Conservation (phyloP, 2,888 invertebrate genomes). For the Smittia sp. region DNA sequence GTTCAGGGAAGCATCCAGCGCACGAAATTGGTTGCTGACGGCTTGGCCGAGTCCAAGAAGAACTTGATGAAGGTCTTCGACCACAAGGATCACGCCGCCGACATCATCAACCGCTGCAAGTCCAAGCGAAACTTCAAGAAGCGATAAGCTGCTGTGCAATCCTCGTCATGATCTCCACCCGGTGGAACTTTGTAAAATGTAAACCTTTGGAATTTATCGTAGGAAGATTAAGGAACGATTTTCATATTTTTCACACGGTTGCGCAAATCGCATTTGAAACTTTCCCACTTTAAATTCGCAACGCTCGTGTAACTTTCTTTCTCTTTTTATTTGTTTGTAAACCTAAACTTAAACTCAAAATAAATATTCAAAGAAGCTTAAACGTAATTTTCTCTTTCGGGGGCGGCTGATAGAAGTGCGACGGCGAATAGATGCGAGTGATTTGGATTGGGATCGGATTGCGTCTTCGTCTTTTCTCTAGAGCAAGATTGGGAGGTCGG, state of each 20-base stretch:
- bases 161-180: neutral
- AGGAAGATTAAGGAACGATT: neutral
- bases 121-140: slow-evolving; percentile 92
- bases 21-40: slow-evolving; percentile 88
- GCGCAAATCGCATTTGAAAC: neutral
- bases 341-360: neutral
- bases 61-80: slow-evolving; percentile 88
- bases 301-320: neutral
- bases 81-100: slow-evolving; percentile 83
- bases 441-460: neutral
- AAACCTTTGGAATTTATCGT: neutral
- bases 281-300: neutral
- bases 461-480: neutral
- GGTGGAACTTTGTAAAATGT: neutral
- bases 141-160: slow-evolving; percentile 52
- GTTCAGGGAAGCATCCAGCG: slow-evolving; percentile 90
- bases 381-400: neutral
- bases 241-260: too few relatives aligned
- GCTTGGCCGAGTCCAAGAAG: slow-evolving; percentile 81
- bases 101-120: slow-evolving; percentile 85
- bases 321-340: neutral
- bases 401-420: neutral
- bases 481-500: neutral
- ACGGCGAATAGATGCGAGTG: neutral
- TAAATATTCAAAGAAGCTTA: slow-evolving; percentile 25